A percentile compares a stretch with the other conserved stretches of the same genome.
Evolutionary conservation across 1,140 invertebrate species (phyloP).

Genomic region (Drosophila tsacasi): DNA sequence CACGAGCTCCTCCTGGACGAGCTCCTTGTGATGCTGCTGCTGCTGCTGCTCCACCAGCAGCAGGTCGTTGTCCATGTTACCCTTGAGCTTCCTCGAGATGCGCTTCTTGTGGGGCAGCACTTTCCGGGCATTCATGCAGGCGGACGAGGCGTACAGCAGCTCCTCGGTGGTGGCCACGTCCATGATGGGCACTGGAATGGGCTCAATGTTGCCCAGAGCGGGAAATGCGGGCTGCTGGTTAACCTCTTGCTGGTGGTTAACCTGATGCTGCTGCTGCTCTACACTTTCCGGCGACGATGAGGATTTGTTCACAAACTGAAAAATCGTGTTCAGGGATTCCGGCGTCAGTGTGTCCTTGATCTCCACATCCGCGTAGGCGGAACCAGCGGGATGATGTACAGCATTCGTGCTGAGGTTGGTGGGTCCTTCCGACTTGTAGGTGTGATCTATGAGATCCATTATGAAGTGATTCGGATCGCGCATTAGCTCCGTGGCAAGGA

Average conservation of each 20-base stretch:
- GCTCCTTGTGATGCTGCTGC: conserved; percentile 32
- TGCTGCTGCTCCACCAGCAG: conserved; percentile 41
- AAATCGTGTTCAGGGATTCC: conserved; percentile 72
- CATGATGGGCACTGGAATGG: conserved; percentile 60
- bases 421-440: conserved; percentile 61
- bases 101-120: conserved; percentile 87
- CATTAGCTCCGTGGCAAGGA: conserved; percentile 71
- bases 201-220: conserved; percentile 55
- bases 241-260: conserved; percentile 12
- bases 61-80: conserved; percentile 64
- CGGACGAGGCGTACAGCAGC: conserved; percentile 43
- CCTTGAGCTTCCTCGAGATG: conserved; percentile 87
- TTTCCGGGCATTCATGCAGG: conserved; percentile 65
- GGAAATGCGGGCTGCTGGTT: conserved; percentile 52
- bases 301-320: conserved; percentile 72
- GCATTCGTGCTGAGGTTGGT: conserved; percentile 61
- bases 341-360: conserved; percentile 49
- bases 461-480: conserved; percentile 65
- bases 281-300: conserved; percentile 31
- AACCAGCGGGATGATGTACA: background rate
- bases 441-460: conserved; percentile 71
- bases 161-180: conserved; percentile 59
- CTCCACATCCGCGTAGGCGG: conserved; percentile 22
- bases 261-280: conserved; percentile 2
- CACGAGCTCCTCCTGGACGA: conserved; percentile 36